Base-by-base conservation (phyloP, 2,888 invertebrate genomes). In the Leucania comma region DNA sequence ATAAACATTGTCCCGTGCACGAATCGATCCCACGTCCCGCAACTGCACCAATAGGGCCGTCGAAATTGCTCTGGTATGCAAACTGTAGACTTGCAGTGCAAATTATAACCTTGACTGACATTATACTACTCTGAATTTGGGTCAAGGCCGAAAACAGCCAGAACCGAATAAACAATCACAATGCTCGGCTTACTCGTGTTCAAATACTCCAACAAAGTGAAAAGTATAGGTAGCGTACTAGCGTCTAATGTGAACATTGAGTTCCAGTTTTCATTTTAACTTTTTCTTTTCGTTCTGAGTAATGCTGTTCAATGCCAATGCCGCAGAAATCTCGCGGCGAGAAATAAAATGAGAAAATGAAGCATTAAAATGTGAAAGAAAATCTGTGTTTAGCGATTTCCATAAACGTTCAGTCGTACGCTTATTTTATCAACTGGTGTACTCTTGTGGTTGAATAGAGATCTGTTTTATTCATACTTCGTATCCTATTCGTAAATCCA, bases 301-400 rank as follows among this genome's bases (percentile, higher is more conserved):
- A 69, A 81, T 77, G 57, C 59, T 61, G 72, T 81, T 81, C 66
- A 63, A 69, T 79, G 50, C 80, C 65, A 80, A 59, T 80, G 57
- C 29, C 68, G 53, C 51, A 38, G 78, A 72, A 81, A 76, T 66
- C 64, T 38, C 42, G 50, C 48, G 70, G 57, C 62, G 76, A 53
- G 62, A 68, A 79, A 78, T 78, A 78, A 77, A 79, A 78, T 46
- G 57, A 54, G 73, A 82, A 73, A 73, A 80, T 80, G 63, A 80
- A 75, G 66, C 46, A 61, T 74, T 74, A 38, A 51, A 80, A 59
- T 66, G 59, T 61, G 50, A 54, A 61, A 64, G 63, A 74, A 69
- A 69, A 65, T 80, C 59, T 68, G 50, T 62, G 65, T 74, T 79
- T 62, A 68, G 80, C 54, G 50, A 60, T 72, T 62, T 62, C 72